Conservation (phyloP, 2,888 invertebrate species). For the Caenorhabditis sp. region DNA sequence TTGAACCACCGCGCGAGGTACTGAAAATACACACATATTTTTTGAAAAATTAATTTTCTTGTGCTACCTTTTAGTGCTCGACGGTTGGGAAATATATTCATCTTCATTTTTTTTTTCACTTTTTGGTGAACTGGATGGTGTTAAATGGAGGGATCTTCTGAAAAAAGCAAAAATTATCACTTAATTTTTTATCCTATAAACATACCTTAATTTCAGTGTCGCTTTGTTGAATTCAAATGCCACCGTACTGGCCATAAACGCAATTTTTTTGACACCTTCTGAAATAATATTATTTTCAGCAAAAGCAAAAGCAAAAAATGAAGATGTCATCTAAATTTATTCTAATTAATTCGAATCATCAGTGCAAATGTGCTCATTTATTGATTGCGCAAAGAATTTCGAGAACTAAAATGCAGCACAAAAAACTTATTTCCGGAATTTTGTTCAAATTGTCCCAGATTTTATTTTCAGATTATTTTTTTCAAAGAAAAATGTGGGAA, state of each 20-base stretch:
- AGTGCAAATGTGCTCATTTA: neutral
- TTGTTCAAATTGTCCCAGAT: neutral
- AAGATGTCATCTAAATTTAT: neutral
- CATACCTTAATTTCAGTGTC: slow-evolving; percentile 33
- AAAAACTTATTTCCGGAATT: neutral
- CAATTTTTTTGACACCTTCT: neutral
- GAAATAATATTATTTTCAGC: neutral
- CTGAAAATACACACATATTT: slow-evolving; percentile 10
- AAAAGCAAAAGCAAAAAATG: neutral
- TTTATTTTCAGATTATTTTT: neutral
- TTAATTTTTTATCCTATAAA: neutral
- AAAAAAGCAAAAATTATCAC: slow-evolving; percentile 1
- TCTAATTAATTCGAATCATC: neutral
- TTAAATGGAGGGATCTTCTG: slow-evolving; percentile 33
- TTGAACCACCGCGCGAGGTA: slow-evolving; percentile 17
- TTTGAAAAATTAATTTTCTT: neutral
- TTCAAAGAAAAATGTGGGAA: neutral
- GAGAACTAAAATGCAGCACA: too few relatives aligned
- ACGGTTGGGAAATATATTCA: slow-evolving; percentile 7
- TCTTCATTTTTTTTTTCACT: slow-evolving; percentile 7
- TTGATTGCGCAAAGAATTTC: too few relatives aligned
- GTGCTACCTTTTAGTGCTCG: slow-evolving; percentile 26
- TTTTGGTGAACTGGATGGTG: slow-evolving; percentile 29
- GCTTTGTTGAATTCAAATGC: slow-evolving; percentile 43
- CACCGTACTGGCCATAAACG: slow-evolving; percentile 35